Evolutionary conservation across 64 coral and sea anemone genomes (phyloP).

Genomic region (Dendronephthya gigantea): DNA sequence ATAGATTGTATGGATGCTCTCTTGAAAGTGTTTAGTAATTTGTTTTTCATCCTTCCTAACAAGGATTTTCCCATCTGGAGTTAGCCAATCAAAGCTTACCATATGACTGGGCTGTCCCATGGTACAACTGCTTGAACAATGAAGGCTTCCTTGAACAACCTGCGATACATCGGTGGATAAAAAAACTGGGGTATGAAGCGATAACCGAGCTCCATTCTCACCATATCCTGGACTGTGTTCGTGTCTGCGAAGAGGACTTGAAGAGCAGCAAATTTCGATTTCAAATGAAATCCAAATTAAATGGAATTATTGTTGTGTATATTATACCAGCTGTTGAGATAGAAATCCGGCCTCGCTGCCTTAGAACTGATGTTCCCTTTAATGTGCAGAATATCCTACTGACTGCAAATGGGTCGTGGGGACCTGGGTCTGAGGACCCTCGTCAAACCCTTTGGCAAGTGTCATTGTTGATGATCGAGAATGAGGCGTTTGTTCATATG

Average conservation of each 20-base stretch:
- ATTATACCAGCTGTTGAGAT: not conserved
- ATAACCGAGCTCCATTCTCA: not conserved
- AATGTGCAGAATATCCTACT: not conserved
- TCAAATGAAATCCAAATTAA: not conserved
- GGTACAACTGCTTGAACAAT: not conserved
- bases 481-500: not conserved
- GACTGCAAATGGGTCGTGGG: not conserved
- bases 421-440: not conserved
- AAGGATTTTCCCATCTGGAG: not conserved
- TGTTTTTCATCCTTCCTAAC: not conserved
- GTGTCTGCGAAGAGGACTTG: not conserved
- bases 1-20: no score
- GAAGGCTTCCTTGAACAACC: not conserved
- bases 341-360: not conserved
- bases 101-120: not conserved
- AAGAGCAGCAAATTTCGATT: not conserved
- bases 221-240: not conserved
- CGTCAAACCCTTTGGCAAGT: not conserved
- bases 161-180: not conserved
- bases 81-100: not conserved
- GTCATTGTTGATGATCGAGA: not conserved
- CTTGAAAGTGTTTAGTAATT: no score
- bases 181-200: not conserved
- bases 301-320: not conserved
- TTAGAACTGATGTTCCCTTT: not conserved